Evolutionary conservation across 2,797 vertebrate species (phyloP).

Genomic region (Sarcophilus harrisii): DNA sequence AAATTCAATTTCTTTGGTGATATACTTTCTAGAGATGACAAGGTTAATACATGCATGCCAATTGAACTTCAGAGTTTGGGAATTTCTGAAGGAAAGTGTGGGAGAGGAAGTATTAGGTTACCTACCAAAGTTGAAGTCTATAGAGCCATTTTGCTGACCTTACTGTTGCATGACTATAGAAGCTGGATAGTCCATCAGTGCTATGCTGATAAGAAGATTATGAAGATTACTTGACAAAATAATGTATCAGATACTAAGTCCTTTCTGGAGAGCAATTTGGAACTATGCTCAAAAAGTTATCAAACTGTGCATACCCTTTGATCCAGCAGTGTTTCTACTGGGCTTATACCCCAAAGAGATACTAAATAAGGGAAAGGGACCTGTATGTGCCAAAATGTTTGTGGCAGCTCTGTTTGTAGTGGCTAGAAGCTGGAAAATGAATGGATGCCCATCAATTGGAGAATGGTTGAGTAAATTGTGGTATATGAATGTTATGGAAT

Average conservation of each 20-base stretch:
- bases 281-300: no score
- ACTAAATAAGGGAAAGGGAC: no score
- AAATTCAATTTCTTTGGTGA: not conserved
- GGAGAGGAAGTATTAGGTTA: not conserved
- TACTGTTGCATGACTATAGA: not conserved
- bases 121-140: not conserved
- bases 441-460: no score
- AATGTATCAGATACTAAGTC: not conserved
- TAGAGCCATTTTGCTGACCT: not conserved
- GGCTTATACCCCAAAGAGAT: no score
- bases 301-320: no score
- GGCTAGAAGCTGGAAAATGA: no score
- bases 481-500: no score
- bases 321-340: no score
- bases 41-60: not conserved
- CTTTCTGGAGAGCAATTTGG: no score
- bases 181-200: not conserved
- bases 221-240: not conserved
- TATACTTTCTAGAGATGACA: not conserved
- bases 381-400: no score
- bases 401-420: no score
- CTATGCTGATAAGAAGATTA: not conserved
- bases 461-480: no score
- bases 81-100: not conserved
- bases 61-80: not conserved